Conservation (phyloP, 1,140 invertebrate species). For the Drosophila azteca region DNA sequence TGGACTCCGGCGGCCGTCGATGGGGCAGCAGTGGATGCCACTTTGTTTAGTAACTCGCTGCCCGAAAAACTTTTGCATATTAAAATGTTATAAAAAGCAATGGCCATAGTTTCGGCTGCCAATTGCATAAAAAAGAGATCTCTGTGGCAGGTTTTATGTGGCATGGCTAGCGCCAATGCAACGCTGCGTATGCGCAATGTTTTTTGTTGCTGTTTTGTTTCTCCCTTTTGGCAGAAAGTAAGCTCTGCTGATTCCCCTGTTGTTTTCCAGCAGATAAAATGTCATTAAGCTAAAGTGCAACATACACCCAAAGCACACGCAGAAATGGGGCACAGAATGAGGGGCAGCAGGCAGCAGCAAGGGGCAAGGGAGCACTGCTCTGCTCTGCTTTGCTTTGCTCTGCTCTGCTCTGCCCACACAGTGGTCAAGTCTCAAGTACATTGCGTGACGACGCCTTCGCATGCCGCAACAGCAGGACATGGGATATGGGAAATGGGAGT, state of each 20-base stretch:
- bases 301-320: slow-evolving; percentile 35
- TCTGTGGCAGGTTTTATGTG: slow-evolving; percentile 59
- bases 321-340: slow-evolving; percentile 29
- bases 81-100: slow-evolving; percentile 79
- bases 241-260: background rate
- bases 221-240: slow-evolving; percentile 34
- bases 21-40: background rate
- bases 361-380: background rate
- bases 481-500: slow-evolving; percentile 39
- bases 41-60: slow-evolving; percentile 37
- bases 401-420: slow-evolving; percentile 60
- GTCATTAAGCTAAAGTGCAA: slow-evolving; percentile 81
- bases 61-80: slow-evolving; percentile 72
- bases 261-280: slow-evolving; percentile 64
- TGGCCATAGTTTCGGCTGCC: slow-evolving; percentile 74
- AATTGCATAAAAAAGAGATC: slow-evolving; percentile 72
- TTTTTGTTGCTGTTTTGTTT: background rate
- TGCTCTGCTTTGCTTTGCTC: slow-evolving; percentile 13
- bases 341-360: background rate
- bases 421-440: slow-evolving; percentile 59
- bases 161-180: slow-evolving; percentile 58
- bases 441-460: slow-evolving; percentile 80
- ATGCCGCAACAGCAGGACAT: slow-evolving; percentile 78
- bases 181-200: slow-evolving; percentile 67
- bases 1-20: background rate